Percentiles rank a stretch among this genome's conserved stretches.
Conservation (phyloP, 37 sponge, comb jelly and placozoan species). For the Beroe forskalii region DNA sequence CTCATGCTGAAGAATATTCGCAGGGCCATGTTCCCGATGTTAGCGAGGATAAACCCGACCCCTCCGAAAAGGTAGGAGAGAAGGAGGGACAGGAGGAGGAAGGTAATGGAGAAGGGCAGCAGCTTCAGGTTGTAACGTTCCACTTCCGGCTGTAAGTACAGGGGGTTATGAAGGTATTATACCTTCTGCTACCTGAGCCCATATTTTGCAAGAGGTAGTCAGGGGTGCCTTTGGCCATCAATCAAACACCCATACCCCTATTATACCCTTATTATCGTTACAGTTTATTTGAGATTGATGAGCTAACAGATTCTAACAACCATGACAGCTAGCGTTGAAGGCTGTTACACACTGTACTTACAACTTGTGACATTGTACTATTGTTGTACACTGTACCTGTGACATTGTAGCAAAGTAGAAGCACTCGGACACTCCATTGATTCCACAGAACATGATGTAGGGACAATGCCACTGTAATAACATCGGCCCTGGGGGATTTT, state of each 20-base stretch:
- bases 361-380: too few species aligned
- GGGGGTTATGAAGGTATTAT: too few species aligned
- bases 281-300: too few species aligned
- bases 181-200: too few species aligned
- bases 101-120: constrained; percentile 69
- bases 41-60: constrained; percentile 90
- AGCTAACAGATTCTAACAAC: too few species aligned
- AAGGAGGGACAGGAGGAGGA: constrained; percentile 73
- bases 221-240: too few species aligned
- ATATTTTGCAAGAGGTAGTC: too few species aligned
- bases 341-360: too few species aligned
- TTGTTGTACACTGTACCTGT: too few species aligned
- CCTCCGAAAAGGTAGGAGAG: constrained; percentile 75
- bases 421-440: constrained; percentile 96
- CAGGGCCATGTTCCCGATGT: constrained; percentile 86
- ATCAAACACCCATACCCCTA: too few species aligned
- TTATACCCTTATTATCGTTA: too few species aligned
- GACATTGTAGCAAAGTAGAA: constrained; percentile 93
- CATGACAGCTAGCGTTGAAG: too few species aligned
- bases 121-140: constrained; percentile 38
- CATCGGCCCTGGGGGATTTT: constrained; percentile 70
- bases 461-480: constrained; percentile 84
- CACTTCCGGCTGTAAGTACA: constrained; percentile 40
- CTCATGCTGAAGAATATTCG: constrained; percentile 78
- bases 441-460: constrained; percentile 81